phyloP scores from a whole-genome alignment of 2,797 vertebrate genomes.

The Chaenodraco wilsoni region DNA sequence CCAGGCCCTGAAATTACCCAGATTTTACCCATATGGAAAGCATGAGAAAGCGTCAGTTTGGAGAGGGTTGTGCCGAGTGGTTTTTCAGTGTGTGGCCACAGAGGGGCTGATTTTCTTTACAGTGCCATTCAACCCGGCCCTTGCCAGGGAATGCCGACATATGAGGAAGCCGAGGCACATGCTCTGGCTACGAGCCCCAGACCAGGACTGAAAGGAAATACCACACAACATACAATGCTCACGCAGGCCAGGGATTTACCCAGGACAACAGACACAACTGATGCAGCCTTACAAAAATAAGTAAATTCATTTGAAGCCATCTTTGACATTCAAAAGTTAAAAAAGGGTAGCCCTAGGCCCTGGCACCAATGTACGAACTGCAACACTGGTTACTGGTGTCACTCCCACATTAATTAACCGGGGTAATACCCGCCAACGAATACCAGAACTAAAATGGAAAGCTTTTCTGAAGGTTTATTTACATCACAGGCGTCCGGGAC shows the following conservation, averaged over 20 bases:
- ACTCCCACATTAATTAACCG: background rate
- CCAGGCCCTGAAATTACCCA: constrained; percentile 81
- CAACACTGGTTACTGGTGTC: background rate
- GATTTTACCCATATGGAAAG: constrained; percentile 81
- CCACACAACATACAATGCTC: constrained; percentile 38
- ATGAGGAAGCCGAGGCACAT: constrained; percentile 71
- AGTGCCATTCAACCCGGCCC: constrained; percentile 68
- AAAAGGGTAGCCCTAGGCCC: background rate
- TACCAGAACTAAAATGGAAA: background rate
- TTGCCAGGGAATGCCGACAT: constrained; percentile 62
- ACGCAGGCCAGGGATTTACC: constrained; percentile 21
- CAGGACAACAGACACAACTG: constrained; percentile 40
- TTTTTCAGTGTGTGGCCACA: constrained; percentile 79
- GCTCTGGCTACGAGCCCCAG: constrained; percentile 65
- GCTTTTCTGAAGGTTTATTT: background rate
- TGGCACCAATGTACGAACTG: background rate
- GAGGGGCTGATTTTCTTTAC: constrained; percentile 68
- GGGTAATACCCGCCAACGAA: background rate
- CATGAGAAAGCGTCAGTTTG: constrained; percentile 80
- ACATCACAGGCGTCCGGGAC: background rate
- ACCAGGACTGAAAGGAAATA: constrained; percentile 64
- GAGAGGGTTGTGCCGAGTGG: constrained; percentile 72
- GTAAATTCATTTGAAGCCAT: background rate
- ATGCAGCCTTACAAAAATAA: background rate
- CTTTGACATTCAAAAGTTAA: constrained; percentile 3